Base-by-base conservation (phyloP, 2,113 vertebrate genomes). In the Rafetus swinhoei region DNA sequence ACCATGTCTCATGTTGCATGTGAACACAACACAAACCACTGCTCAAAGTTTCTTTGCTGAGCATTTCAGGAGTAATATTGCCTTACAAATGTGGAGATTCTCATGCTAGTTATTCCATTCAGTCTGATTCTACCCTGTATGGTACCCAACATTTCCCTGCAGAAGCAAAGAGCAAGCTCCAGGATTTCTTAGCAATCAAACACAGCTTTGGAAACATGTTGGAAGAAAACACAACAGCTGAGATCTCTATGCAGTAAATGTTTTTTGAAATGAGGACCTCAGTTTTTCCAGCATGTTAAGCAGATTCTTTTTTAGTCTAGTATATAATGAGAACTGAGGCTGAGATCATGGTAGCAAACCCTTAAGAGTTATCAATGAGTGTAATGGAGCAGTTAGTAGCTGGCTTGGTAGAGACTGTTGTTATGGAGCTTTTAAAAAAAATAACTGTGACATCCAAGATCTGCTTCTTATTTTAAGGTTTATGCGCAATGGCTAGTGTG, bases 381-480 rank as follows among this genome's bases (percentile, higher is more conserved):
- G 76, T 87, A 81, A 13, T 84, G 39, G 65, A 92, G 55, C 65
- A 81, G 15, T 74, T 56, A 87, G 32, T 85, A 77, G 59, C 83
- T 94, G 77, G 9, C 74, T 76, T 86, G 19, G 29, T 89, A n/a
- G 57, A 85, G 5, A 83, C 2, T 8, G 77, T 87, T 86, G 69
- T 95, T 96, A 90, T 53, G 76, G 95, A 94, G 87, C 93, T 39
- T 35, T 57, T 95, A 95, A 93, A 54, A 90, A 97, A 97, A 97
- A 85, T 95, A 95, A 88, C 93, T 94, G 45, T 95, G 81, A 85
- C 96, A 89, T 93, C 81, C 50, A 93, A 35, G 32, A 81, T 69
- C 11, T 57, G n/a, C 92, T 94, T 87, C 92, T 93, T 97, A 95
- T 96, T 96, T 97, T 95, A 94, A 97, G 45, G 90, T 81, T 95